Evolutionary conservation across 2,797 vertebrate genomes (phyloP).

Genomic region (Spinibarbus caldwelli): DNA sequence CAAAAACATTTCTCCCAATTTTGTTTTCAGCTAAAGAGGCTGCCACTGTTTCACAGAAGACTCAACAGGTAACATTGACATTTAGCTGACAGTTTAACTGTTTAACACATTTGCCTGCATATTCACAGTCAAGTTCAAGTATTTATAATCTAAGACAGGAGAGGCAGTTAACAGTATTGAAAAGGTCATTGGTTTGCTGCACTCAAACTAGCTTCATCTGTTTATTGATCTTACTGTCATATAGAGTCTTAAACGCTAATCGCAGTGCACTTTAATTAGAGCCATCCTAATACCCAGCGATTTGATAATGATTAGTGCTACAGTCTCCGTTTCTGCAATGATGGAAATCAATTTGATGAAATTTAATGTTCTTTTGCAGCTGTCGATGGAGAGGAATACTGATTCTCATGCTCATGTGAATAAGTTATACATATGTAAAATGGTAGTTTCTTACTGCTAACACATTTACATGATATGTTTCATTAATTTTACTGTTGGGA

Average conservation of each 20-base stretch:
- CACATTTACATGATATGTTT: neutral
- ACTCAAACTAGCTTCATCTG: neutral
- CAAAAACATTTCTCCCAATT: neutral
- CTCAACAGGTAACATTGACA: conserved; percentile 11
- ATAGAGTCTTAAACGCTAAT: conserved; percentile 22
- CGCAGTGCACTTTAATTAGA: neutral
- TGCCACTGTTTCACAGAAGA: conserved; percentile 37
- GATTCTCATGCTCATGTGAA: too few species aligned
- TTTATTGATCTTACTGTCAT: conserved; percentile 33
- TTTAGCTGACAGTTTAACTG: neutral
- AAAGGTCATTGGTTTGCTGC: neutral
- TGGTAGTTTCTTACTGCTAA: neutral
- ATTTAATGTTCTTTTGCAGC: too few species aligned
- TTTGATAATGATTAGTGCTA: neutral
- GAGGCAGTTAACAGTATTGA: neutral
- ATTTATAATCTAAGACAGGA: neutral
- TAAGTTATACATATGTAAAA: too few species aligned
- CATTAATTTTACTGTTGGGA: neutral
- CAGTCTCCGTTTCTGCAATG: neutral
- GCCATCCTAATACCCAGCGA: neutral
- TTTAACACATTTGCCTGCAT: neutral
- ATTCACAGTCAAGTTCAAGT: neutral
- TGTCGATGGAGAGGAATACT: too few species aligned
- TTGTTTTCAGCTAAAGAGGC: conserved; percentile 44
- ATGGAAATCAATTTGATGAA: conserved; percentile 6